These are phyloP conservation scores for Pediacus dermestoides DNA, from an alignment of 2,888 invertebrate species.

Conservation along the genomic window DNA sequence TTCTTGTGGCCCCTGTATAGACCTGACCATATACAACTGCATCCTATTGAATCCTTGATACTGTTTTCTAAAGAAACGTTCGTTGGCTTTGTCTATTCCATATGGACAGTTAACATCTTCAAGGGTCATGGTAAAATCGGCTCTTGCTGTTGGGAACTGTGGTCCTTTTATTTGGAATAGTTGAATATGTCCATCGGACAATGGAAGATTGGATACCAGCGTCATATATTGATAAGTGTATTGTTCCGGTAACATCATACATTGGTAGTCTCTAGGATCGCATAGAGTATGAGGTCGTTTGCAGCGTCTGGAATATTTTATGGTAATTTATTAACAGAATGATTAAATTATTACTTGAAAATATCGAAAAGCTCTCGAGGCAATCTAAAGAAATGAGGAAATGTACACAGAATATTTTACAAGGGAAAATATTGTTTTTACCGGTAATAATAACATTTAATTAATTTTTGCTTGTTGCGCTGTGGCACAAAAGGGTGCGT, in stretches of 20 bases:
- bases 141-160: slow-evolving; percentile 63
- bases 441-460: too few relatives aligned
- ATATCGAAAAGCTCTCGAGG: too few relatives aligned
- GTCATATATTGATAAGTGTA: slow-evolving; percentile 93
- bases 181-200: slow-evolving; percentile 61
- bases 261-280: slow-evolving; percentile 66
- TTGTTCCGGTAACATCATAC: slow-evolving; percentile 76
- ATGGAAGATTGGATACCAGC: slow-evolving; percentile 77
- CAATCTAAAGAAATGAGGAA: too few relatives aligned
- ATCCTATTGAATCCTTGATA: slow-evolving; percentile 61
- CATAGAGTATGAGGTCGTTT: slow-evolving; percentile 69
- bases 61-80: slow-evolving; percentile 47
- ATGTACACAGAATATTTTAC: too few relatives aligned
- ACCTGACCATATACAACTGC: slow-evolving; percentile 67
- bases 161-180: slow-evolving; percentile 89
- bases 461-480: too few relatives aligned
- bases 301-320: slow-evolving; percentile 69
- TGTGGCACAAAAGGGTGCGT: too few relatives aligned
- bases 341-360: slow-evolving; percentile 11
- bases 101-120: slow-evolving; percentile 63
- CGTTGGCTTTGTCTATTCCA: slow-evolving; percentile 48
- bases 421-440: too few relatives aligned
- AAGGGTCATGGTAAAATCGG: slow-evolving; percentile 73
- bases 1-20: slow-evolving; percentile 85
- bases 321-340: background rate